Evolutionary conservation across 2,797 vertebrate genomes (phyloP).

Genomic region (Pseudochromis fuscus): DNA sequence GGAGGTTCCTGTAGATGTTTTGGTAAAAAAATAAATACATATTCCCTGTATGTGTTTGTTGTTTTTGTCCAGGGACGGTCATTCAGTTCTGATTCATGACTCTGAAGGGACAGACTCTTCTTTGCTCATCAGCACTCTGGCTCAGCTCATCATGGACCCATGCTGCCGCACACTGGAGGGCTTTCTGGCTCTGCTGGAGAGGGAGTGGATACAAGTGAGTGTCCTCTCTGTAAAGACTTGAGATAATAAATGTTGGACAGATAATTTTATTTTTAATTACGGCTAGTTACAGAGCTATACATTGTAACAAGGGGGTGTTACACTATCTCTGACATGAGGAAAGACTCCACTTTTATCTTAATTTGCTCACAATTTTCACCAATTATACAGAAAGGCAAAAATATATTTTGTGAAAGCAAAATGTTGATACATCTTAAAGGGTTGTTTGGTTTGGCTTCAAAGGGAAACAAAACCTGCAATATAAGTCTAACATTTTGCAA

Average conservation of each 20-base stretch:
- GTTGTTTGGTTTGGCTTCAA: too few relatives aligned
- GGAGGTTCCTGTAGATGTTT: background rate
- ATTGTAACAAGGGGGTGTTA: background rate
- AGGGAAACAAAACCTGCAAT: too few relatives aligned
- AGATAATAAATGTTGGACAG: background rate
- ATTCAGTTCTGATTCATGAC: slow-evolving; percentile 89
- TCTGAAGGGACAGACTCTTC: slow-evolving; percentile 89
- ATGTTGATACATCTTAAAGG: too few relatives aligned
- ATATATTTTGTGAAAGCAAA: background rate
- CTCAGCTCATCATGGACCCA: slow-evolving; percentile 91
- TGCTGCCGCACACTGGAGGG: slow-evolving; percentile 85
- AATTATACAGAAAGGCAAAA: too few relatives aligned
- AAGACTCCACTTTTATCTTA: background rate
- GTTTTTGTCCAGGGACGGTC: slow-evolving; percentile 83
- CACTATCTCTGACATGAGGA: background rate
- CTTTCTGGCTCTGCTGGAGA: slow-evolving; percentile 89
- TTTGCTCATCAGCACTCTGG: slow-evolving; percentile 89
- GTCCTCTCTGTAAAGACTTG: background rate
- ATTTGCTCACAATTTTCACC: background rate
- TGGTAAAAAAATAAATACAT: background rate
- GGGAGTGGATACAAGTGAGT: slow-evolving; percentile 91
- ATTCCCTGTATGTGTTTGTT: background rate
- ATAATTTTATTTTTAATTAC: too few relatives aligned
- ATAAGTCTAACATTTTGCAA: background rate
- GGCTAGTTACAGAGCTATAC: background rate